These are phyloP conservation scores for Carollia perspicillata DNA, from an alignment of 2,113 vertebrate genomes.

Conservation along the genomic window DNA sequence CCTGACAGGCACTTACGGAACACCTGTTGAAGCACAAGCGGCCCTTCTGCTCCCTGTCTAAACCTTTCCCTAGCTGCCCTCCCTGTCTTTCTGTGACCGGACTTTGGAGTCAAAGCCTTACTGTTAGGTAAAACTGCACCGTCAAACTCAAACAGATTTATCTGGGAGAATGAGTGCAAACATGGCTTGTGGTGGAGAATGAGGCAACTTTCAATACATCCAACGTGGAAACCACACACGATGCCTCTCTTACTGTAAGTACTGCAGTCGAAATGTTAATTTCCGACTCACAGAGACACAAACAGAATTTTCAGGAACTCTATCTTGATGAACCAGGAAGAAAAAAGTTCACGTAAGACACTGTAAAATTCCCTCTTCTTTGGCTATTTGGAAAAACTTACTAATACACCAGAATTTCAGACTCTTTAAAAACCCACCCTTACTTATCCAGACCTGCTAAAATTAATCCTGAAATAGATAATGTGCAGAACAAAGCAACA, in stretches of 20 bases:
- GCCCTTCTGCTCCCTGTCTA: not conserved
- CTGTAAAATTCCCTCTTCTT: not conserved
- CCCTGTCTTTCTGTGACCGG: not conserved
- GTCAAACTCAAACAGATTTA: not conserved
- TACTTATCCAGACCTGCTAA: not conserved
- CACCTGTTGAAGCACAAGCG: not conserved
- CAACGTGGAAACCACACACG: not conserved
- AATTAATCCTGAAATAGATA: not conserved
- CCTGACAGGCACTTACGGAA: not conserved
- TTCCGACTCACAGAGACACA: not conserved
- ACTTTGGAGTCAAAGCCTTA: not conserved
- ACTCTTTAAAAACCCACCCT: not conserved
- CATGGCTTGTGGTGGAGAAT: not conserved
- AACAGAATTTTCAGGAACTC: not conserved
- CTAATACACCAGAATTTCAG: not conserved
- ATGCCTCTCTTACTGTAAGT: not conserved
- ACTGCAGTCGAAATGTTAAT: too few relatives aligned
- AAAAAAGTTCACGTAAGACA: not conserved
- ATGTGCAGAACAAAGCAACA: not conserved
- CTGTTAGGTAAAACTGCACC: not conserved
- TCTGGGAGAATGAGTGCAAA: not conserved
- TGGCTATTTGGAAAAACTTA: not conserved
- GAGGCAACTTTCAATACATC: not conserved
- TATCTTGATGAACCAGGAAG: not conserved
- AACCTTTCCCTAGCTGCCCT: not conserved